A percentile compares a stretch with the other conserved stretches of the same genome.
Evolutionary conservation across 2,888 invertebrate genomes (phyloP).

Genomic region (Lithosia quadra): DNA sequence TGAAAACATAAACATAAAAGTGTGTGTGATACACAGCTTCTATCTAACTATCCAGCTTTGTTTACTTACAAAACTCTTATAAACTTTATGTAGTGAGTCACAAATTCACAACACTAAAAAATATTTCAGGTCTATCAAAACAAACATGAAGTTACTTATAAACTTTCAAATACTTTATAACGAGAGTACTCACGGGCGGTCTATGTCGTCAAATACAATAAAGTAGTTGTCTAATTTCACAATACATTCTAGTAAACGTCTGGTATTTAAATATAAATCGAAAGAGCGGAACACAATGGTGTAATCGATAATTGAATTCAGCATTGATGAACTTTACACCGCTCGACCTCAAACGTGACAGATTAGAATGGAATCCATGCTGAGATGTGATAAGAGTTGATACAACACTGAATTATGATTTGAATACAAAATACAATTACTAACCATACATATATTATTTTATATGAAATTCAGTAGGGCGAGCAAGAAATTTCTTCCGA

Average conservation of each 20-base stretch:
- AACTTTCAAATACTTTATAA: slow-evolving; percentile 54
- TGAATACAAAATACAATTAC: too few species aligned
- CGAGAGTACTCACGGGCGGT: slow-evolving; percentile 72
- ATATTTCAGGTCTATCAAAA: slow-evolving; percentile 24
- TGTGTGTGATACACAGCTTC: too few species aligned
- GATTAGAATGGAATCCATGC: slow-evolving; percentile 83
- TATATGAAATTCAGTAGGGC: background rate
- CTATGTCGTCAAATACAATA: slow-evolving; percentile 76
- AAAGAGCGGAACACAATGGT: slow-evolving; percentile 85
- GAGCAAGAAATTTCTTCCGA: too few species aligned
- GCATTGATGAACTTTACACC: slow-evolving; percentile 87
- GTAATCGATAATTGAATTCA: slow-evolving; percentile 87
- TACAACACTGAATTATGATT: slow-evolving; percentile 36
- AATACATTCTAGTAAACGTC: slow-evolving; percentile 83
- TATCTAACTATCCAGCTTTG: background rate
- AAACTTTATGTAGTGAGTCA: background rate
- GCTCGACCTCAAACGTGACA: slow-evolving; percentile 85
- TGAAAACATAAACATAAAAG: background rate
- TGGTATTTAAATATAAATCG: slow-evolving; percentile 87
- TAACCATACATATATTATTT: background rate
- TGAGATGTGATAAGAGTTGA: slow-evolving; percentile 66
- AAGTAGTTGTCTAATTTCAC: slow-evolving; percentile 81
- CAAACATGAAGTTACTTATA: slow-evolving; percentile 17
- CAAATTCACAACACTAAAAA: slow-evolving; percentile 7
- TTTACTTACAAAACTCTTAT: background rate